Conservation (phyloP, 1,140 invertebrate species). For the Holcopasites calliopsidis region DNA sequence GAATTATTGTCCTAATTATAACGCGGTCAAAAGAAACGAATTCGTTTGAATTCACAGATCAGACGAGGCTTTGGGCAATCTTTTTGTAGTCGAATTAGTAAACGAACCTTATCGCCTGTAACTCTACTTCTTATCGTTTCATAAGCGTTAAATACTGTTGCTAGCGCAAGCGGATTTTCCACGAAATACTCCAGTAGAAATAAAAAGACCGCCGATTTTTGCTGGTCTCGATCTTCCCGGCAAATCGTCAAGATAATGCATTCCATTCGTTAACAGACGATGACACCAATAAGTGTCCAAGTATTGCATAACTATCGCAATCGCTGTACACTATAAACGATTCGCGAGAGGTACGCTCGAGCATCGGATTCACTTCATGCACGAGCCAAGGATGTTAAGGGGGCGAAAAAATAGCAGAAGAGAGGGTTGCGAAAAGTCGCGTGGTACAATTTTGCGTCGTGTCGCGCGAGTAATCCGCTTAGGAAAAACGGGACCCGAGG, state of each 20-base stretch:
- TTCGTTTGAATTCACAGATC: neutral
- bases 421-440: conserved; percentile 46
- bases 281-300: too few relatives aligned
- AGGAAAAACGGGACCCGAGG: conserved; percentile 64
- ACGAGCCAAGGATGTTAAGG: conserved; percentile 53
- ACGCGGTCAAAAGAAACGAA: neutral
- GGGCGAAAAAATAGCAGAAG: conserved; percentile 50
- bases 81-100: neutral
- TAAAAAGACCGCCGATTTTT: neutral
- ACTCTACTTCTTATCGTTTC: neutral
- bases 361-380: conserved; percentile 25
- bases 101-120: neutral
- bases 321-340: too few relatives aligned
- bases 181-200: neutral
- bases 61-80: too few relatives aligned
- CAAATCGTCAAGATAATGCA: too few relatives aligned
- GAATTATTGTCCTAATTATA: too few relatives aligned
- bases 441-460: conserved; percentile 69
- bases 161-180: neutral
- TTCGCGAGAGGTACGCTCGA: too few relatives aligned
- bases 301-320: too few relatives aligned
- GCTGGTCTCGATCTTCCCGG: too few relatives aligned
- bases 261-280: too few relatives aligned
- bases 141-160: neutral
- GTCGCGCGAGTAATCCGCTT: conserved; percentile 72